phyloP scores from a whole-genome alignment of 2,113 vertebrate genomes.

The Corythornis vintsioides region DNA sequence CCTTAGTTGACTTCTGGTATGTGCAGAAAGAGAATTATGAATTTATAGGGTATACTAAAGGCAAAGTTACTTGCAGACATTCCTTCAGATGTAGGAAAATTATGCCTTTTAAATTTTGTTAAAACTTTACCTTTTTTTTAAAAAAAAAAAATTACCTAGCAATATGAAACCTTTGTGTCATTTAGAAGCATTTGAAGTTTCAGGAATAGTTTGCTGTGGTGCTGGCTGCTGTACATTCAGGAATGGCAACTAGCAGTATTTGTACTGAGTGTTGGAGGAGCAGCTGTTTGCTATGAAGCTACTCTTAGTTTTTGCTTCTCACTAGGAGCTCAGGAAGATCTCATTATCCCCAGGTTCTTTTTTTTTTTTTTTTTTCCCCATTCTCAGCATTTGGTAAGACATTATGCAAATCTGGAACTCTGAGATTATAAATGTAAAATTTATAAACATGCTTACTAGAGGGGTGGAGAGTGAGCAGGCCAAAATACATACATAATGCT shows the following conservation, averaged over 20 bases:
- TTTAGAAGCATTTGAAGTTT: background rate
- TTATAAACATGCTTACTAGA: background rate
- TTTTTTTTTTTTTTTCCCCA: background rate
- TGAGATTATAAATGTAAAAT: background rate
- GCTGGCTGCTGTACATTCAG: background rate
- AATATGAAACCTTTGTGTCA: background rate
- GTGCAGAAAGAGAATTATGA: too few species aligned
- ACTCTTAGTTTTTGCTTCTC: background rate
- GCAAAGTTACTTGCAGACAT: too few species aligned
- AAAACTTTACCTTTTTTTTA: background rate
- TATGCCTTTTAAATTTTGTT: too few species aligned
- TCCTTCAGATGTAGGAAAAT: too few species aligned
- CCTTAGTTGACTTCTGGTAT: too few species aligned
- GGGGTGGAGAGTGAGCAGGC: background rate
- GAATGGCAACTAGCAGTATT: background rate
- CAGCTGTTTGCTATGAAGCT: background rate
- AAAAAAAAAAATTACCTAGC: background rate
- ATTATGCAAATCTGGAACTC: background rate
- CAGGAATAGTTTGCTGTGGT: background rate
- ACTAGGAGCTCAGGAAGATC: background rate
- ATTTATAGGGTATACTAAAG: too few species aligned
- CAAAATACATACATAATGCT: background rate
- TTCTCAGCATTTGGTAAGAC: background rate
- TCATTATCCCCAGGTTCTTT: background rate
- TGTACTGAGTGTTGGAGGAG: background rate